Conservation (phyloP, 23 tunicate species). For the Oikopleura vanhoeffeni region DNA sequence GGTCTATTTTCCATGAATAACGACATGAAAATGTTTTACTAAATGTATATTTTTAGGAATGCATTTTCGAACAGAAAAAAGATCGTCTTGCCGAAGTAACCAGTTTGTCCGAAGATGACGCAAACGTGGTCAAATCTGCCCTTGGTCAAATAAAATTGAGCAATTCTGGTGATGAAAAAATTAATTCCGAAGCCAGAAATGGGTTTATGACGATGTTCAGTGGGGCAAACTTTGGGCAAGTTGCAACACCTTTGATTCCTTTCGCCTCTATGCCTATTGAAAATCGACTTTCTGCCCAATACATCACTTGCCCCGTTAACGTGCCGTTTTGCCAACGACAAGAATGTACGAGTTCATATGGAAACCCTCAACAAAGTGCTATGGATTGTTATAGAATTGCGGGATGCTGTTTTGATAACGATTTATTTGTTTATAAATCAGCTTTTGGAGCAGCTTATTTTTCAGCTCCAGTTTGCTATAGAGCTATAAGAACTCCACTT, state of each 20-base stretch:
- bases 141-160: neutral
- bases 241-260: neutral
- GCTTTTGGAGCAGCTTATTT: constrained; percentile 35
- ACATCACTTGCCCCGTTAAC: constrained; percentile 47
- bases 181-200: neutral
- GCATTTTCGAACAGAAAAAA: neutral
- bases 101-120: neutral
- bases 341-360: constrained; percentile 23
- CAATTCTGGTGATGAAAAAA: neutral
- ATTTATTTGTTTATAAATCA: constrained; percentile 40
- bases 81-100: neutral
- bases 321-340: constrained; percentile 59
- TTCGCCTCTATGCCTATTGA: neutral
- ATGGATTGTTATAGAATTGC: constrained; percentile 32
- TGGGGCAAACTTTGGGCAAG: neutral
- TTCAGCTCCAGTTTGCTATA: constrained; percentile 64
- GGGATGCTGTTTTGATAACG: constrained; percentile 66
- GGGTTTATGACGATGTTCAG: neutral
- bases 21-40: too few relatives aligned
- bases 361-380: constrained; percentile 40
- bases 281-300: constrained; percentile 16
- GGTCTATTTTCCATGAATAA: too few relatives aligned
- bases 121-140: neutral
- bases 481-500: constrained; percentile 18
- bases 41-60: neutral